Conservation (phyloP, 2,797 vertebrate genomes). For the Catamblyrhynchus diadema region DNA sequence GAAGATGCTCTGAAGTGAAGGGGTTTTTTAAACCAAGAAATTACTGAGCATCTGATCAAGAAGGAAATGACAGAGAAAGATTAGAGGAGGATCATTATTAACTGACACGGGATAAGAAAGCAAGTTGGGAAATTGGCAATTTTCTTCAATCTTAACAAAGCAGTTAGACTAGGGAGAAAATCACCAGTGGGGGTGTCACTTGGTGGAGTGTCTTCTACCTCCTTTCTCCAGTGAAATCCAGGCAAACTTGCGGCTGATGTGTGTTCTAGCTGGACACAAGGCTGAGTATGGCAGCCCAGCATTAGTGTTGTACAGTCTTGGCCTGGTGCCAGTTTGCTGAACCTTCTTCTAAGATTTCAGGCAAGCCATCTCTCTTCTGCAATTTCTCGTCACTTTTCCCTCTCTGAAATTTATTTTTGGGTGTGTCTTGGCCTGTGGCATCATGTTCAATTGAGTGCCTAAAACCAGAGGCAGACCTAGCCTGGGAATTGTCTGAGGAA, state of each 20-base stretch:
- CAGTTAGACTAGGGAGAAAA: not conserved
- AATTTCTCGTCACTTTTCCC: not conserved
- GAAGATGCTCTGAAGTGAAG: not conserved
- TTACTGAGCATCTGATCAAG: not conserved
- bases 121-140: not conserved
- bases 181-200: not conserved
- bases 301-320: not conserved
- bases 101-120: not conserved
- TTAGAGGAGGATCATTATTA: not conserved
- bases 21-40: not conserved
- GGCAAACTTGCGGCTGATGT: not conserved
- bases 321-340: not conserved
- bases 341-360: not conserved
- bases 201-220: not conserved
- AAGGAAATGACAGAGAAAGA: not conserved
- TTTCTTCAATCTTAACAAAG: not conserved
- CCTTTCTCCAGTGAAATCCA: not conserved
- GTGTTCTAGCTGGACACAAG: not conserved
- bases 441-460: not conserved
- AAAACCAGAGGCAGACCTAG: not conserved
- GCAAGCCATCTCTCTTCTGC: not conserved
- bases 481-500: not conserved
- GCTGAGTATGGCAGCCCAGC: not conserved
- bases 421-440: not conserved
- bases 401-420: not conserved